A percentile compares a stretch with the other conserved stretches of the same genome.
These are phyloP conservation scores for Dicaeum eximium DNA, from an alignment of 2,113 vertebrate genomes.

Conservation along the genomic window DNA sequence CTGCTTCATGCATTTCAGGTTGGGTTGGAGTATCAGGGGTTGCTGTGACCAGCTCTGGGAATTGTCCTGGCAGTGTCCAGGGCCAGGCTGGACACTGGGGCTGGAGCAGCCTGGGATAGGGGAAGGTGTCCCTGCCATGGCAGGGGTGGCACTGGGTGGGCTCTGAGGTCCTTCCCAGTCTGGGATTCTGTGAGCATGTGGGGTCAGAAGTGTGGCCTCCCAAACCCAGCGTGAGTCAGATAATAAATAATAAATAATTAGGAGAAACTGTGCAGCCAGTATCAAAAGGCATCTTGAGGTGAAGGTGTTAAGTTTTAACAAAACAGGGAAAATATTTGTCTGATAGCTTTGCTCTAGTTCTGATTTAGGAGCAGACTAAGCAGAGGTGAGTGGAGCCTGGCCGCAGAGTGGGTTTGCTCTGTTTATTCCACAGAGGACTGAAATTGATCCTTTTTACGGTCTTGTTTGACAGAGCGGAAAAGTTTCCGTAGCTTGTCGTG, in stretches of 20 bases:
- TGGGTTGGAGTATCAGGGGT: fast-evolving
- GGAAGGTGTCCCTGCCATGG: not conserved
- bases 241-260: not conserved
- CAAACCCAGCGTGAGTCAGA: not conserved
- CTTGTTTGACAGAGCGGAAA: fast-evolving
- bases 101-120: not conserved
- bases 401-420: not conserved
- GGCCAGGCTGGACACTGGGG: not conserved
- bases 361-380: not conserved
- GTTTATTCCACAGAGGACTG: not conserved
- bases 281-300: not conserved
- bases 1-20: fast-evolving
- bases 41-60: fast-evolving
- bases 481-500: fast-evolving
- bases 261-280: not conserved
- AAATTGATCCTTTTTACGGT: not conserved
- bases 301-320: not conserved
- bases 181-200: fast-evolving
- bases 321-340: not conserved
- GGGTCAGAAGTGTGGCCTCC: not conserved
- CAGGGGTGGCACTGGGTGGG: not conserved
- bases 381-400: not conserved
- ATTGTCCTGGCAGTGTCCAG: not conserved
- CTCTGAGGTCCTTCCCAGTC: not conserved
- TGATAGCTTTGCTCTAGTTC: not conserved